Evolutionary conservation across 2,888 invertebrate species (phyloP).

Genomic region (Thereva unica): DNA sequence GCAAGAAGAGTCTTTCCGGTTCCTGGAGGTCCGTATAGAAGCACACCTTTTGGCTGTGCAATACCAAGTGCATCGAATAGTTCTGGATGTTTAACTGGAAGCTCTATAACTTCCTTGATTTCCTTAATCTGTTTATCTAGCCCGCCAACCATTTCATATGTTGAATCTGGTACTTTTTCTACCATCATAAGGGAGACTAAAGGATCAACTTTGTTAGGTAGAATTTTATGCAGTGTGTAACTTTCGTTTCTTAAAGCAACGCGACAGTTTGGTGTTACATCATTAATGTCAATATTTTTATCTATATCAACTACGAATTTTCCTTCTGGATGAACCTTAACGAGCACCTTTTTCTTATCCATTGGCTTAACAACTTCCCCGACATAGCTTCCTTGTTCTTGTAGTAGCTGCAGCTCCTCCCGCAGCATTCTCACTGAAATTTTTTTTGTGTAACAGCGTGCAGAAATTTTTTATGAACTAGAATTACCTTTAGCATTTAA

Average conservation of each 20-base stretch:
- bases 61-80: slow-evolving; percentile 99
- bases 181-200: slow-evolving; percentile 99
- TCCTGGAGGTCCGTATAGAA: slow-evolving; percentile 94
- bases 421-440: slow-evolving; percentile 89
- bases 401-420: slow-evolving; percentile 93
- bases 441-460: slow-evolving; percentile 18
- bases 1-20: slow-evolving; percentile 94
- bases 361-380: slow-evolving; percentile 99
- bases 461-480: background rate
- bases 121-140: slow-evolving; percentile 99
- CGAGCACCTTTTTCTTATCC: slow-evolving; percentile 99
- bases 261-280: slow-evolving; percentile 95
- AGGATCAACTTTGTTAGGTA: slow-evolving; percentile 99
- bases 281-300: slow-evolving; percentile 97
- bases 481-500: slow-evolving; percentile 91
- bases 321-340: slow-evolving; percentile 99
- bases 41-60: slow-evolving; percentile 97
- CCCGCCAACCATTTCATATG: slow-evolving; percentile 99
- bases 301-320: slow-evolving; percentile 99
- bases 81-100: slow-evolving; percentile 99
- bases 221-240: slow-evolving; percentile 96
- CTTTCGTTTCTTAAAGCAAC: slow-evolving; percentile 98
- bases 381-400: slow-evolving; percentile 98
- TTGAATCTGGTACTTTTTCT: slow-evolving; percentile 99
- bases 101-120: slow-evolving; percentile 98